Percentiles rank a stretch among this genome's conserved stretches.
phyloP scores from a whole-genome alignment of 2,888 invertebrate genomes.

The Notodonta dromedarius region DNA sequence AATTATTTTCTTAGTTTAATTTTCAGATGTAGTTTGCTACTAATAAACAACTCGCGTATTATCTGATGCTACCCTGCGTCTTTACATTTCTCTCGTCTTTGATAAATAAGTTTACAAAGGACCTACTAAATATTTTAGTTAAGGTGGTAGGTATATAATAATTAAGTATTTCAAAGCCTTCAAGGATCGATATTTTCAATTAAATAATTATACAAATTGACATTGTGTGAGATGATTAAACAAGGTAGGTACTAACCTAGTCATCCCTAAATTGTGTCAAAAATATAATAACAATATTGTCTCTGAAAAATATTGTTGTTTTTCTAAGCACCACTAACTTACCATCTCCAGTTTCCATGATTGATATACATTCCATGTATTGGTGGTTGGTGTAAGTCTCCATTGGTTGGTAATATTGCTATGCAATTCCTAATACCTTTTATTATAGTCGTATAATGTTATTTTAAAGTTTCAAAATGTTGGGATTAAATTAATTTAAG shows the following conservation, averaged over 20 bases:
- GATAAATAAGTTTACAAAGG: conserved; percentile 39
- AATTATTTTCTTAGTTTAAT: conserved; percentile 7
- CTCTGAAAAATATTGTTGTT: conserved; percentile 75
- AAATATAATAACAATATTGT: conserved; percentile 71
- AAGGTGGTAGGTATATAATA: too few relatives aligned
- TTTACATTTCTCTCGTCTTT: conserved; percentile 59
- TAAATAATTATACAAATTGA: conserved; percentile 70
- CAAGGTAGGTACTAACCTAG: conserved; percentile 17
- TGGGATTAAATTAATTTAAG: conserved; percentile 18
- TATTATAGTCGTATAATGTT: too few relatives aligned
- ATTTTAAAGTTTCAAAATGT: conserved; percentile 14
- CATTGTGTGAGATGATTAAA: conserved; percentile 60
- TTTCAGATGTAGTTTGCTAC: conserved; percentile 25
- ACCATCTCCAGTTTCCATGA: conserved; percentile 31
- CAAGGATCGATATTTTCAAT: conserved; percentile 36
- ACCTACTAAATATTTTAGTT: conserved; percentile 18
- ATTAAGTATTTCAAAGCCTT: conserved; percentile 25
- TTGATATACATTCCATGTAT: conserved; percentile 26
- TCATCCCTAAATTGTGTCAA: conserved; percentile 72
- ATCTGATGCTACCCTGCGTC: conserved; percentile 72
- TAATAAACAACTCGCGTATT: conserved; percentile 46
- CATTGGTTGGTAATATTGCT: neutral
- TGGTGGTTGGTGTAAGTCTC: neutral
- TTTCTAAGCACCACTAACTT: conserved; percentile 78
- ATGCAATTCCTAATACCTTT: neutral